Percentiles rank a stretch among this genome's conserved stretches.
Evolutionary conservation across 2,113 vertebrate genomes (phyloP).

Genomic region (Prinia subflava): DNA sequence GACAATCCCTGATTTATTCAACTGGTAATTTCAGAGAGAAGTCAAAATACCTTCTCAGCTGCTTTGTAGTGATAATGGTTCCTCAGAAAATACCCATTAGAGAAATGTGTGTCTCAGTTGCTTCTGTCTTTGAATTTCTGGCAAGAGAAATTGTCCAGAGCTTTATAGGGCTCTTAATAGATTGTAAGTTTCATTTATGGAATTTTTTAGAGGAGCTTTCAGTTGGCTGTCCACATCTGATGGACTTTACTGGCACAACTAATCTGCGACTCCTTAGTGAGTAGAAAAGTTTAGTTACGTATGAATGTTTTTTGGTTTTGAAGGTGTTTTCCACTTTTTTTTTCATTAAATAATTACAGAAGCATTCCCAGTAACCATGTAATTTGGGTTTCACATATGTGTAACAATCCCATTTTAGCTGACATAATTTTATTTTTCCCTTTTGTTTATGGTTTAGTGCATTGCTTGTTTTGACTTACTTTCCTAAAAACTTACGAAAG

Average conservation of each 20-base stretch:
- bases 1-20: not conserved
- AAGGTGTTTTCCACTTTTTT: not conserved
- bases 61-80: not conserved
- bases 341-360: not conserved
- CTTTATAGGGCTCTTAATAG: not conserved
- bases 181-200: not conserved
- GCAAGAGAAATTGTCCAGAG: not conserved
- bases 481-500: not conserved
- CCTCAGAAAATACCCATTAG: not conserved
- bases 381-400: not conserved
- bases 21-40: not conserved
- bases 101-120: not conserved
- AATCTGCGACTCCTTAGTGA: not conserved
- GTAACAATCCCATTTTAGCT: not conserved
- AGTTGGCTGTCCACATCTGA: not conserved
- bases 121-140: not conserved
- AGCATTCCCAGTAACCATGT: not conserved
- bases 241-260: not conserved
- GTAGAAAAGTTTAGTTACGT: not conserved
- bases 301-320: not conserved
- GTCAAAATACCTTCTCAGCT: not conserved
- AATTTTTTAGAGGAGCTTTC: not conserved
- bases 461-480: not conserved
- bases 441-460: not conserved
- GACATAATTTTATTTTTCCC: not conserved